phyloP scores from a whole-genome alignment of 2,797 vertebrate species.

The Gephyroberyx darwinii region DNA sequence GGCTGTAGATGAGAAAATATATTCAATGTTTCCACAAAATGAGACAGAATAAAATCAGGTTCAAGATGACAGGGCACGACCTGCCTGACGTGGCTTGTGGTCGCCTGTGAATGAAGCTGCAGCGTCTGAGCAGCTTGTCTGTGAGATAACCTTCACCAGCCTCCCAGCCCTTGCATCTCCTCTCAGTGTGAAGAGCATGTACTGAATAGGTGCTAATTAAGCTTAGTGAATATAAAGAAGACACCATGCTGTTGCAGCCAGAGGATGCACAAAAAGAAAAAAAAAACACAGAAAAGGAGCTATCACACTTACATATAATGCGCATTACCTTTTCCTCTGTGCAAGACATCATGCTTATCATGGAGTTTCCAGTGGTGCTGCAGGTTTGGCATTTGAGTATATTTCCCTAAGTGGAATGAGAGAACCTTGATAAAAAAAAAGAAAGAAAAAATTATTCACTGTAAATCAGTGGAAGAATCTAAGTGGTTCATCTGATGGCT shows the following conservation, averaged over 20 bases:
- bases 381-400: slow-evolving; percentile 33
- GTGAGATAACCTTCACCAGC: slow-evolving; percentile 79
- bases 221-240: slow-evolving; percentile 69
- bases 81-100: slow-evolving; percentile 43
- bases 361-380: slow-evolving; percentile 11
- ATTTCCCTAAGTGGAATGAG: slow-evolving; percentile 37
- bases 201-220: slow-evolving; percentile 79
- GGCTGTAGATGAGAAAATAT: slow-evolving; percentile 54
- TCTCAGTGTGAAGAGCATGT: slow-evolving; percentile 65
- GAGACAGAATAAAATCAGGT: slow-evolving; percentile 60
- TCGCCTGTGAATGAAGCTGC: slow-evolving; percentile 67
- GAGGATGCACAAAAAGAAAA: slow-evolving; percentile 13
- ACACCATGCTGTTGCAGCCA: slow-evolving; percentile 47
- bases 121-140: slow-evolving; percentile 69
- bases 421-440: slow-evolving; percentile 29
- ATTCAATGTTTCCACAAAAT: slow-evolving; percentile 51
- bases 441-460: slow-evolving; percentile 50
- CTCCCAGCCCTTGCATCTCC: slow-evolving; percentile 52
- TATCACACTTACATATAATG: background rate
- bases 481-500: slow-evolving; percentile 79
- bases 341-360: slow-evolving; percentile 34
- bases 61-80: slow-evolving; percentile 64
- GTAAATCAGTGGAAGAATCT: slow-evolving; percentile 78
- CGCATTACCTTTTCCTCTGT: slow-evolving; percentile 18
- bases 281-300: background rate